Evolutionary conservation across 2,113 vertebrate species (phyloP).

Genomic region (Heteronetta atricapilla): DNA sequence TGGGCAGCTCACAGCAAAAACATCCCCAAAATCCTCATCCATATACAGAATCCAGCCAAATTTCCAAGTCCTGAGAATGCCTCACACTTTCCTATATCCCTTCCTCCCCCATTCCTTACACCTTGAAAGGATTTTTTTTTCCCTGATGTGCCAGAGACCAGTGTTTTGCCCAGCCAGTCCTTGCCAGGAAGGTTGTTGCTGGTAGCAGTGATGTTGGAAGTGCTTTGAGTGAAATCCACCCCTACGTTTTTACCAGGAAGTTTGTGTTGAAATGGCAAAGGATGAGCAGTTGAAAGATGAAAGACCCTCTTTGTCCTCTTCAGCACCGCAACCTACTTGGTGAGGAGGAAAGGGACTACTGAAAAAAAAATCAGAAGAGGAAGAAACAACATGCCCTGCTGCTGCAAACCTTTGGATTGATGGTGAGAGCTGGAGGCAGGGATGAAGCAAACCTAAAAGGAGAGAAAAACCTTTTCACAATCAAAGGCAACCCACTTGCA

Average conservation of each 20-base stretch:
- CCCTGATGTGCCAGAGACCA: neutral
- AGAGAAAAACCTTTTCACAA: neutral
- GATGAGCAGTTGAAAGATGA: neutral
- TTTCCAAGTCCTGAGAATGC: neutral
- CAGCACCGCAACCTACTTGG: neutral
- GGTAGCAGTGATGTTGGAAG: neutral
- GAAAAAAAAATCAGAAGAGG: neutral
- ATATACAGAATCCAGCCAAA: neutral
- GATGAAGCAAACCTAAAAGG: neutral
- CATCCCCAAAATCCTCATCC: neutral
- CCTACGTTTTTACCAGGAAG: neutral
- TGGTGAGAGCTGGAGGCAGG: neutral
- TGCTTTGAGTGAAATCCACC: neutral
- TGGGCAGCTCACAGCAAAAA: neutral
- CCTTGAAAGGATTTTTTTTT: neutral
- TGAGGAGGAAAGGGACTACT: neutral
- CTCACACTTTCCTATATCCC: neutral
- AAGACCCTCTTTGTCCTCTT: neutral
- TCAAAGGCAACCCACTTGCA: neutral
- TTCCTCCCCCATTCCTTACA: neutral
- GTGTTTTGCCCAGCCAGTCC: neutral
- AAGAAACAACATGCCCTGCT: neutral
- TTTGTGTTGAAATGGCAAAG: neutral
- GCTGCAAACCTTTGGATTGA: neutral
- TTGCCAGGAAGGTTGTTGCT: neutral